A percentile compares a stretch with the other conserved stretches of the same genome.
phyloP scores from a whole-genome alignment of 2,888 invertebrate species.

The Allolobophora icterica region DNA sequence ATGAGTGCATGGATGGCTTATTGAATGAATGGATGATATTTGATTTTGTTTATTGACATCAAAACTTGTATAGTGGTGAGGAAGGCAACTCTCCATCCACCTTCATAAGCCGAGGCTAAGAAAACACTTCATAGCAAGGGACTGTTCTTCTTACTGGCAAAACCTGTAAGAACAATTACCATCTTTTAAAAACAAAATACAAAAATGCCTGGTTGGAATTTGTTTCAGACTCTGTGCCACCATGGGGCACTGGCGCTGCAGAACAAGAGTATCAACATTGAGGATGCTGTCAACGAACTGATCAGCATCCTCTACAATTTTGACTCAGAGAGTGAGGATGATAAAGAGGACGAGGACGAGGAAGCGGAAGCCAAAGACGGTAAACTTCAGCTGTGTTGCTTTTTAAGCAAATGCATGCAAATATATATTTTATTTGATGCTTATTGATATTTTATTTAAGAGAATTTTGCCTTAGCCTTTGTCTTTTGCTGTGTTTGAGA shows the following conservation, averaged over 20 bases:
- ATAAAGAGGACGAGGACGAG: neutral
- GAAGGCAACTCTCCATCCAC: too few species aligned
- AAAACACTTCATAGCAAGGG: too few species aligned
- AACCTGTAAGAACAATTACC: neutral
- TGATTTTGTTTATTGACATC: too few species aligned
- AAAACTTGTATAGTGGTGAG: too few species aligned
- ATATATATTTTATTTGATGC: neutral
- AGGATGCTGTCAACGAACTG: slow-evolving; percentile 76
- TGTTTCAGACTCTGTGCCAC: slow-evolving; percentile 73
- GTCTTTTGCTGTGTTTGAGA: too few species aligned
- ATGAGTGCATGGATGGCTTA: too few species aligned
- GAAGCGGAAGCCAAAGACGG: neutral
- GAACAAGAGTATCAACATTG: slow-evolving; percentile 69
- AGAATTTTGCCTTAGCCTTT: too few species aligned
- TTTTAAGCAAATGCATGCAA: neutral
- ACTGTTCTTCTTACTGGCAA: too few species aligned
- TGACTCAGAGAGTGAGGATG: neutral
- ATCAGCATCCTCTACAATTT: slow-evolving; percentile 52
- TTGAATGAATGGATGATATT: too few species aligned
- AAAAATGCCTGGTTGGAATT: neutral
- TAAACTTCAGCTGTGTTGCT: neutral
- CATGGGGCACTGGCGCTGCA: slow-evolving; percentile 62
- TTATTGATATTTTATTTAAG: neutral
- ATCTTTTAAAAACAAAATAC: neutral
- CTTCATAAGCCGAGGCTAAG: too few species aligned